Percentiles rank a stretch among this genome's conserved stretches.
These are phyloP conservation scores for Stenotaenia linearis DNA, from an alignment of 2,888 invertebrate species.

Conservation along the genomic window DNA sequence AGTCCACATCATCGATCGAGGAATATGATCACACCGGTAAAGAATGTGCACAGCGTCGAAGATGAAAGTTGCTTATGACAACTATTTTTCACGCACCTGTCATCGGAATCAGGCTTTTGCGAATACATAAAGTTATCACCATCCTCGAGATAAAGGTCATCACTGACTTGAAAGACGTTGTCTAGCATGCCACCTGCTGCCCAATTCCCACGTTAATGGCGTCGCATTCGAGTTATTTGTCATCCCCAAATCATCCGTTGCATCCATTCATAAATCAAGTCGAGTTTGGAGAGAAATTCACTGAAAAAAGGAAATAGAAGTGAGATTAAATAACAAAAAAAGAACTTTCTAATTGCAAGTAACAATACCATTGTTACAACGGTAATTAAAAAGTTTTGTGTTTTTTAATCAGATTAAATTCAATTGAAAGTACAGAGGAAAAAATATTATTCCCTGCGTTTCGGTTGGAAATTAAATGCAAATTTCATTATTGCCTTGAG, in stretches of 20 bases:
- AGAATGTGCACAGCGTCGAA: neutral
- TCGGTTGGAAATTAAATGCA: neutral
- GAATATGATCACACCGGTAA: neutral
- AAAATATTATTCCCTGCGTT: neutral
- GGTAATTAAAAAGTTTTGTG: too few relatives aligned
- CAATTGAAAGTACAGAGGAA: too few relatives aligned
- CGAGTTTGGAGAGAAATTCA: neutral
- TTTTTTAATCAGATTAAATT: too few relatives aligned
- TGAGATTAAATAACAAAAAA: neutral
- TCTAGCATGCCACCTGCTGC: conserved; percentile 19
- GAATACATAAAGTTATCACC: neutral
- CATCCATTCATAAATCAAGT: neutral
- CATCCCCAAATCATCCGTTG: neutral
- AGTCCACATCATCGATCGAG: neutral
- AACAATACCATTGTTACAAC: too few relatives aligned
- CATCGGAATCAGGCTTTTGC: neutral
- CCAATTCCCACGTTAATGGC: conserved; percentile 6
- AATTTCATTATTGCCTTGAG: neutral
- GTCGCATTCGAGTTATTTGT: conserved; percentile 6
- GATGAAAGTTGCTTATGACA: neutral
- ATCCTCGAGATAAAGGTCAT: neutral
- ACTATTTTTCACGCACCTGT: neutral
- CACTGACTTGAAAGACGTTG: neutral
- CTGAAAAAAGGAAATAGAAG: neutral
- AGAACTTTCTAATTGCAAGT: too few relatives aligned